A percentile compares a stretch with the other conserved stretches of the same genome.
Conservation (phyloP, 2,888 invertebrate genomes). For the Ellobium chinense region DNA sequence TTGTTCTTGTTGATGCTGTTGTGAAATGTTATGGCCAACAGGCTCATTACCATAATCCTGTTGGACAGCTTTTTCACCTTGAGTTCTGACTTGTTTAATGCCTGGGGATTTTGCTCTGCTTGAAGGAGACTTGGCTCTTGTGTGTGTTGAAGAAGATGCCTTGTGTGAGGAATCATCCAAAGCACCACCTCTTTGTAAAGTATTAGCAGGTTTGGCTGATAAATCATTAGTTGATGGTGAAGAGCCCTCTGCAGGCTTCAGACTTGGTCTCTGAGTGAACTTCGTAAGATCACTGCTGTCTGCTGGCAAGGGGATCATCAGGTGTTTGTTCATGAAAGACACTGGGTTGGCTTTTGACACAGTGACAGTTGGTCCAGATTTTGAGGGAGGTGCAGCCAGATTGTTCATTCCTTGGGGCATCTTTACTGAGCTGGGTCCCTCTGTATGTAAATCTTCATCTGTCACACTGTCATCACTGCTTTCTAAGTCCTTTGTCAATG, state of each 20-base stretch:
- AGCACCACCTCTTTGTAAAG: background rate
- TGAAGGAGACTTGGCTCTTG: background rate
- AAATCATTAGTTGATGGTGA: background rate
- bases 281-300: conserved; percentile 68
- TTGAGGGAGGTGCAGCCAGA: background rate
- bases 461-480: conserved; percentile 64
- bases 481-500: background rate
- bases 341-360: background rate
- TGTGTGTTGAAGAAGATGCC: background rate
- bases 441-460: conserved; percentile 65
- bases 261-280: conserved; percentile 64
- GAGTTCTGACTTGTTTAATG: background rate
- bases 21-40: background rate
- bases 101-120: background rate
- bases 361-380: background rate
- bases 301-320: conserved; percentile 53
- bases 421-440: conserved; percentile 28
- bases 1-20: background rate
- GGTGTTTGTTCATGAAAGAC: conserved; percentile 12
- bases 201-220: background rate
- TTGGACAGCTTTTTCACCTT: background rate
- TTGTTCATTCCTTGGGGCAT: conserved; percentile 2
- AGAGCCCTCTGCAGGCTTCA: background rate
- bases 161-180: background rate
- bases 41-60: background rate